Evolutionary conservation across 2,888 invertebrate species (phyloP), one percentile per base, ranked within the genome.

Genomic region (Tetanocera ferruginea): DNA sequence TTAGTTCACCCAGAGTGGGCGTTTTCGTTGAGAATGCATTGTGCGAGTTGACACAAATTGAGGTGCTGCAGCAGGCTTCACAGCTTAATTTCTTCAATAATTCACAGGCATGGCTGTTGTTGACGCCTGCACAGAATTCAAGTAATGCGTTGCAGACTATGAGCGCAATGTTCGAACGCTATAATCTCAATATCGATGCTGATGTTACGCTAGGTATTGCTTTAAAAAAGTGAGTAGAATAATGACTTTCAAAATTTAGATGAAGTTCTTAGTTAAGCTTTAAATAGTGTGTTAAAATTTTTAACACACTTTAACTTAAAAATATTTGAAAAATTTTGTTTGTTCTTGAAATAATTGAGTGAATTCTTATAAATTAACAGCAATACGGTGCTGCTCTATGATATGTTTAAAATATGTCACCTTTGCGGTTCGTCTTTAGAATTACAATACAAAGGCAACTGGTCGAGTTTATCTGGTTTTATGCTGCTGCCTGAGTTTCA

Each of bases 161-260:
- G 19, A n/a, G 49, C 28, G n/a, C 52, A 0, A 25, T 31, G 2
- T 78, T 82, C 34, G 72, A 72, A 6, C n/a, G 76, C 14, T 62
- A 82, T 14, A 83, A 82, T 71, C 85, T 89, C 19, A 83, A 82
- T 60, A 81, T 87, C 28, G 85, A 88, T 81, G 85, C 88, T 6
- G 88, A 89, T 62, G 82, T 88, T 74, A 88, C 88, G 9, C 83
- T 88, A 67, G 84, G 85, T 64, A 79, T 87, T 67, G 64, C 74
- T 66, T 69, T 78, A 69, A 60, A 62, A 70, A 80, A 74, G 82
- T 82, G 77, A 79, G 81, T 70, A 0, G 14, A 14, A 8, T 5
- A 37, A 6, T 6, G 43, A 11, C 43, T 43, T 2, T 43, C 14
- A 37, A 57, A 79, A 82, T 55, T 55, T 19, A 14, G 55, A 8